A percentile compares a stretch with the other conserved stretches of the same genome.
Evolutionary conservation across 2,888 invertebrate genomes (phyloP).

Genomic region (Schizotus pectinicornis): DNA sequence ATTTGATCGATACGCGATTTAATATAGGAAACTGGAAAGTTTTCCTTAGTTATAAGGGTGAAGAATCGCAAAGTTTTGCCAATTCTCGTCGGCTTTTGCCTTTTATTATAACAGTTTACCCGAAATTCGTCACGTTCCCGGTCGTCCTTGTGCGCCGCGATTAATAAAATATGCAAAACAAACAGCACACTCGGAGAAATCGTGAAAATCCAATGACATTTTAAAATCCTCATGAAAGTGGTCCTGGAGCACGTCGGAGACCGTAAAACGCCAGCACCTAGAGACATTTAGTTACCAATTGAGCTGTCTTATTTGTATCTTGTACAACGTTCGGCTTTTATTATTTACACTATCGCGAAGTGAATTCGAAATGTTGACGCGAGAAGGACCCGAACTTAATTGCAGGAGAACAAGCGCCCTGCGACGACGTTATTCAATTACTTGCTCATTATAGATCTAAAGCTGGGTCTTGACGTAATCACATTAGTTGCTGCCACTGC

Average conservation of each 20-base stretch:
- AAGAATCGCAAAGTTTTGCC: constrained; percentile 34
- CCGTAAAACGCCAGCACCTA: constrained; percentile 34
- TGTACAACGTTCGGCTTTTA: too few relatives aligned
- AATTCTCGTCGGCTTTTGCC: constrained; percentile 36
- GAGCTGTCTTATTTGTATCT: constrained; percentile 28
- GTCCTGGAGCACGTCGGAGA: constrained; percentile 21
- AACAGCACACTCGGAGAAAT: constrained; percentile 37
- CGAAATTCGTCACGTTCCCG: constrained; percentile 37
- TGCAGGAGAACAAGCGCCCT: too few relatives aligned
- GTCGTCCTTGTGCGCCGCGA: constrained; percentile 34
- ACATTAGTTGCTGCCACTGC: too few relatives aligned
- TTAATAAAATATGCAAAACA: constrained; percentile 52
- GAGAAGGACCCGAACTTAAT: too few relatives aligned
- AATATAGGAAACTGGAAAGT: constrained; percentile 21
- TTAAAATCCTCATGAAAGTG: constrained; percentile 32
- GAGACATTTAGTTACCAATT: constrained; percentile 23
- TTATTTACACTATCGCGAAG: too few relatives aligned
- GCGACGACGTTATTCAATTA: too few relatives aligned
- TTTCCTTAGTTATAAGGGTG: constrained; percentile 19
- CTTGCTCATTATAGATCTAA: too few relatives aligned
- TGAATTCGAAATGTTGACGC: too few relatives aligned
- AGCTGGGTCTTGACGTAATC: too few relatives aligned
- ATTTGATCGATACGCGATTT: constrained; percentile 16
- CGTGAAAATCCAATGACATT: constrained; percentile 40
- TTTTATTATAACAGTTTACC: constrained; percentile 39